Evolutionary conservation across 2,113 vertebrate species (phyloP).

Genomic region (Planiliza haematocheilus): DNA sequence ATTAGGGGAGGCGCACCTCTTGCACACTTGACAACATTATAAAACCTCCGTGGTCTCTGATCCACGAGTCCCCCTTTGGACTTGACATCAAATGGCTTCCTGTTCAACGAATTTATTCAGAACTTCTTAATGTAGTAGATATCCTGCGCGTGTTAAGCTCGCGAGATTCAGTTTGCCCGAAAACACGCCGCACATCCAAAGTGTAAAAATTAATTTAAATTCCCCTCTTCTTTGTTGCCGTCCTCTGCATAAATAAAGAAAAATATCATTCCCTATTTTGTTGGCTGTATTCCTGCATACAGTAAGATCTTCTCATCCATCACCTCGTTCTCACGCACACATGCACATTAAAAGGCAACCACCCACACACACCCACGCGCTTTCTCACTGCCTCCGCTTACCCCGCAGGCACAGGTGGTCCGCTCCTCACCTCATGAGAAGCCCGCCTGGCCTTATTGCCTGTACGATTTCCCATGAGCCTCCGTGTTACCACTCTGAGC

Average conservation of each 20-base stretch:
- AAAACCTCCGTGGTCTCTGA: conserved; percentile 56
- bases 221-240: conserved; percentile 49
- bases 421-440: conserved; percentile 56
- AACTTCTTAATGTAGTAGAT: conserved; percentile 54
- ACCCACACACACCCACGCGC: conserved; percentile 22
- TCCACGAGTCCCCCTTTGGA: conserved; percentile 58
- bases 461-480: conserved; percentile 62
- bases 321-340: conserved; percentile 48
- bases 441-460: conserved; percentile 44
- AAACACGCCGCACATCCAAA: conserved; percentile 58
- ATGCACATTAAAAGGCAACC: conserved; percentile 18
- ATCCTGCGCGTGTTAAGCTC: conserved; percentile 46
- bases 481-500: conserved; percentile 42
- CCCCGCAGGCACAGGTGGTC: conserved; percentile 64
- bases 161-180: conserved; percentile 30
- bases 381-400: conserved; percentile 24
- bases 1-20: conserved; percentile 47
- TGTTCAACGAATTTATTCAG: conserved; percentile 63
- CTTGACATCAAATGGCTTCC: conserved; percentile 67
- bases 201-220: conserved; percentile 52
- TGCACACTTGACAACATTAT: conserved; percentile 67
- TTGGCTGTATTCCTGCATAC: conserved; percentile 46
- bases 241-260: conserved; percentile 59
- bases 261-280: conserved; percentile 55
- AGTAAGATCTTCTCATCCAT: conserved; percentile 68